These are phyloP conservation scores for Zophobas atratus DNA, from an alignment of 1,140 invertebrate species.

Conservation along the genomic window DNA sequence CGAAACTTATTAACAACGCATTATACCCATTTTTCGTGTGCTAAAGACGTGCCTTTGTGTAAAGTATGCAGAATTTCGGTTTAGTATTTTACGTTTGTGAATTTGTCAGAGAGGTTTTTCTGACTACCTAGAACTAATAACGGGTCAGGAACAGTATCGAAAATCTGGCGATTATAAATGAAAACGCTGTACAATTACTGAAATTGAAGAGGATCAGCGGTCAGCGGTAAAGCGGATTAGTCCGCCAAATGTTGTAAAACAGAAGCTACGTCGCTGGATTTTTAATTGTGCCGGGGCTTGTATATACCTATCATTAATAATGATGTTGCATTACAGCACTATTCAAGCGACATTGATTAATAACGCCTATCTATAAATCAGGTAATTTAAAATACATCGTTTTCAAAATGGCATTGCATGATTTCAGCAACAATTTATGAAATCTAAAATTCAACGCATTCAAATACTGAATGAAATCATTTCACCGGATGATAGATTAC, in stretches of 20 bases:
- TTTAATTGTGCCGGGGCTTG: constrained; percentile 21
- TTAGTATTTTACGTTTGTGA: too few relatives aligned
- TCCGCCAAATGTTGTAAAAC: constrained; percentile 5
- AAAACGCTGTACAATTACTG: background rate
- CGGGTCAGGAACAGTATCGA: background rate
- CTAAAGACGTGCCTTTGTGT: too few relatives aligned
- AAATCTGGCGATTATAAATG: background rate
- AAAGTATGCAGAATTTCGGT: too few relatives aligned
- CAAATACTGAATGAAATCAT: constrained; percentile 42
- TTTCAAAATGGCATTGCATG: constrained; percentile 46
- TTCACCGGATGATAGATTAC: constrained; percentile 38
- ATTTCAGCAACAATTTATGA: constrained; percentile 45
- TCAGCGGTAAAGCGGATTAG: constrained; percentile 9
- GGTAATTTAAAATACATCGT: constrained; percentile 48
- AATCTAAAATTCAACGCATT: constrained; percentile 47
- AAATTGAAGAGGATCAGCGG: background rate
- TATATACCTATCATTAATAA: constrained; percentile 42
- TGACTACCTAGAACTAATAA: too few relatives aligned
- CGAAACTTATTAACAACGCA: too few relatives aligned
- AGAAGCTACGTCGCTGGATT: constrained; percentile 4
- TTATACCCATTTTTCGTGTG: too few relatives aligned
- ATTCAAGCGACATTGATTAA: constrained; percentile 49
- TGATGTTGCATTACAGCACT: constrained; percentile 43
- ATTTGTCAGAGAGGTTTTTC: too few relatives aligned
- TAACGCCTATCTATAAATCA: constrained; percentile 45